Conservation (phyloP, 2,888 invertebrate genomes). For the Agrochola lychnidis region DNA sequence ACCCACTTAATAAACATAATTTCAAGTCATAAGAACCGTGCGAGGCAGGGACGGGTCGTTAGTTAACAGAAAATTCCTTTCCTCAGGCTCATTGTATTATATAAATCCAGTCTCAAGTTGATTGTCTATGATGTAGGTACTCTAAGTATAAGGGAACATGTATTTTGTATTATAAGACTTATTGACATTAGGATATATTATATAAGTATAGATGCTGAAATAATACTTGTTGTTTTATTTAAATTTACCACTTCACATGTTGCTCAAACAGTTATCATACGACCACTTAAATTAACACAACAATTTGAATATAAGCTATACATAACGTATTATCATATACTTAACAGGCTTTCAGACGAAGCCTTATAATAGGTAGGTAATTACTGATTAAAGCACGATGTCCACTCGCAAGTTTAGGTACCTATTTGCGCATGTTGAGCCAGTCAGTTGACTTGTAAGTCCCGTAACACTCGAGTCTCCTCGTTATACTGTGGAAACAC, state of each 20-base stretch:
- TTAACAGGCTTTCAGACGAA: constrained; percentile 13
- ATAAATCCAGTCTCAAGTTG: constrained; percentile 37
- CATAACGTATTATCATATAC: constrained; percentile 11
- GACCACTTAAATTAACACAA: constrained; percentile 14
- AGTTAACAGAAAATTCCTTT: constrained; percentile 14
- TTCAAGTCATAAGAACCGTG: not conserved
- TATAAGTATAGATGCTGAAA: constrained; percentile 25
- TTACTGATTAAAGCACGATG: constrained; percentile 4
- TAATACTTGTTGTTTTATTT: constrained; percentile 48
- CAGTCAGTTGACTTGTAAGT: not conserved
- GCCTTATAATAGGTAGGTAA: not conserved
- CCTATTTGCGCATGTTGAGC: not conserved
- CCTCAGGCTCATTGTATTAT: constrained; percentile 2
- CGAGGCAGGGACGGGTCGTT: not conserved
- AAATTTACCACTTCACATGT: constrained; percentile 15
- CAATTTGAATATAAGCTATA: constrained; percentile 11
- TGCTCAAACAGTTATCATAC: constrained; percentile 24
- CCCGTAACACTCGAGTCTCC: not conserved
- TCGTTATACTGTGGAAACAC: not conserved
- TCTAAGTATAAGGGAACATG: constrained; percentile 25
- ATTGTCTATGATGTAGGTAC: constrained; percentile 7
- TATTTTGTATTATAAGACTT: constrained; percentile 28
- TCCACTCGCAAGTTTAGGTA: constrained; percentile 7
- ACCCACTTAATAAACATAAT: too few relatives aligned
- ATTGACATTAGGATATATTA: constrained; percentile 23